Evolutionary conservation across 2,888 invertebrate genomes (phyloP).

Genomic region (Resseliella maxima): DNA sequence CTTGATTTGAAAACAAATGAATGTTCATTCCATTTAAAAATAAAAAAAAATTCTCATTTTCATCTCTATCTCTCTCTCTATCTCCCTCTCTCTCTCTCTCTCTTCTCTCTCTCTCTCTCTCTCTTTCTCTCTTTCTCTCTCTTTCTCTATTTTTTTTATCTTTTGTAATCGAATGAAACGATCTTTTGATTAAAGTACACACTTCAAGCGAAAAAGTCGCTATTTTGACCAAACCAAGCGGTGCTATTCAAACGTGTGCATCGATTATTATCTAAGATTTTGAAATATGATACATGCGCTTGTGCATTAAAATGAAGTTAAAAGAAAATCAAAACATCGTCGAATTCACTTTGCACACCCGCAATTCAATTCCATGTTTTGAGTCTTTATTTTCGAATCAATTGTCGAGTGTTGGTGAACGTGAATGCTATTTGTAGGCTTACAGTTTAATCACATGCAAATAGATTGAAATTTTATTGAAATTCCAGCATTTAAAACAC

Average conservation of each 20-base stretch:
- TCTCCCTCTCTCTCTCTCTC: too few species aligned
- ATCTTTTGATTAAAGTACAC: not conserved
- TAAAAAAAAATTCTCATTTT: too few species aligned
- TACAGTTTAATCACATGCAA: conserved; percentile 51
- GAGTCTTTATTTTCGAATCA: not conserved
- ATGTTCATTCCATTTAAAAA: too few species aligned
- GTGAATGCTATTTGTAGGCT: not conserved
- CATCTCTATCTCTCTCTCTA: too few species aligned
- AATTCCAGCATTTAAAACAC: not conserved
- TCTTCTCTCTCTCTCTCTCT: too few species aligned
- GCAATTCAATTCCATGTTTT: not conserved
- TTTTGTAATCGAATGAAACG: not conserved
- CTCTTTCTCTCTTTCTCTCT: too few species aligned
- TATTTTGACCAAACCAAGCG: not conserved
- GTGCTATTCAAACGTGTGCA: conserved; percentile 2
- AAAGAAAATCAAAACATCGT: not conserved
- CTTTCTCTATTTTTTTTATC: not conserved
- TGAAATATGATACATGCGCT: conserved; percentile 22
- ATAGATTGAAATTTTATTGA: conserved; percentile 32
- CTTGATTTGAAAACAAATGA: too few species aligned
- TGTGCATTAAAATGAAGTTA: not conserved
- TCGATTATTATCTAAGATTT: conserved; percentile 46
- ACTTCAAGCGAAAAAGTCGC: not conserved
- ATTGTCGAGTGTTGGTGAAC: not conserved
- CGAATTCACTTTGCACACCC: not conserved